Conservation (phyloP, 2,888 invertebrate species). For the Mythimna lalbum region DNA sequence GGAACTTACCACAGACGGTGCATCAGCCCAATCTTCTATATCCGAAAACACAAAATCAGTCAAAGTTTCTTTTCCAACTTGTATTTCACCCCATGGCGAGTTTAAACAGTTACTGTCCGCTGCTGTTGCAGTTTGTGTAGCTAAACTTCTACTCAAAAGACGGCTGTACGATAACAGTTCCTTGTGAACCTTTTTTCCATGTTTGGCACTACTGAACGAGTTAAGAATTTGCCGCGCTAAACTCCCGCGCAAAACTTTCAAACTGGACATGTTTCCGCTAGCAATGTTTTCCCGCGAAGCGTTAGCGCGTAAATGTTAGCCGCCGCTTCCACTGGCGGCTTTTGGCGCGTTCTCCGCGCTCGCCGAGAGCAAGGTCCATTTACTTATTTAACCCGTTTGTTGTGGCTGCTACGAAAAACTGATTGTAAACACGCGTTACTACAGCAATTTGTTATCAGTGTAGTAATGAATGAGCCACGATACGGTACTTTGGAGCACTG, state of each 20-base stretch:
- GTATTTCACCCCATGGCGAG: slow-evolving; percentile 88
- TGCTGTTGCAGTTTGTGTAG: slow-evolving; percentile 80
- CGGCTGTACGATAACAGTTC: slow-evolving; percentile 61
- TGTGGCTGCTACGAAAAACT: slow-evolving; percentile 69
- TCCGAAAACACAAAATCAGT: slow-evolving; percentile 91
- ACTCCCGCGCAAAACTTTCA: slow-evolving; percentile 87
- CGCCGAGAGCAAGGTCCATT: slow-evolving; percentile 84
- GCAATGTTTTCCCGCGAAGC: slow-evolving; percentile 78
- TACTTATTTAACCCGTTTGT: slow-evolving; percentile 73
- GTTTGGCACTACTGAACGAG: slow-evolving; percentile 68
- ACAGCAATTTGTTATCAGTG: slow-evolving; percentile 62
- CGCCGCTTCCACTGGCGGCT: slow-evolving; percentile 66
- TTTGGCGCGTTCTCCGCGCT: slow-evolving; percentile 80
- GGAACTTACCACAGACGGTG: slow-evolving; percentile 92
- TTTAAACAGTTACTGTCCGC: slow-evolving; percentile 78
- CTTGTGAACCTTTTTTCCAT: slow-evolving; percentile 71
- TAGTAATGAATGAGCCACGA: slow-evolving; percentile 68
- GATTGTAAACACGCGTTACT: slow-evolving; percentile 69
- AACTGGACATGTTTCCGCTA: slow-evolving; percentile 81
- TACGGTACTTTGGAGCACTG: slow-evolving; percentile 21
- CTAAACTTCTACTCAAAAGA: slow-evolving; percentile 74
- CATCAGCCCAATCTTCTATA: slow-evolving; percentile 89
- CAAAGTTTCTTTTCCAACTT: slow-evolving; percentile 90
- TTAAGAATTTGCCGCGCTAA: slow-evolving; percentile 82
- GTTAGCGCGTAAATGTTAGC: slow-evolving; percentile 77